A percentile compares a stretch with the other conserved stretches of the same genome.
phyloP scores from a whole-genome alignment of 2,888 invertebrate genomes.

The Sphecodes monilicornis region DNA sequence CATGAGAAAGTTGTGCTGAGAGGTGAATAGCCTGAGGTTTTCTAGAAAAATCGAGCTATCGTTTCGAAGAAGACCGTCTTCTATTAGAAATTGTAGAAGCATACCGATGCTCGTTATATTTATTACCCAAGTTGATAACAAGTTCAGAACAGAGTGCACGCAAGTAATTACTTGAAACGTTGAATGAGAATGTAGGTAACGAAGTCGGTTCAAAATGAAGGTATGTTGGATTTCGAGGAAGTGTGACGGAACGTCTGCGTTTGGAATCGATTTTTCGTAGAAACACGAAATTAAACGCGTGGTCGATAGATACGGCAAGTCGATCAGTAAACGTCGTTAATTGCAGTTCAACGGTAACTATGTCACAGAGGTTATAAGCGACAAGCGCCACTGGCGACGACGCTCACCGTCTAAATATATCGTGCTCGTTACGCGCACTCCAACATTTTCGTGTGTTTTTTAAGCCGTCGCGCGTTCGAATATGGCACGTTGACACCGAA shows the following conservation, averaged over 20 bases:
- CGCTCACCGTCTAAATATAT: constrained; percentile 77
- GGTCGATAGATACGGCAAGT: background rate
- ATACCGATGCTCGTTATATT: background rate
- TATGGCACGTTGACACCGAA: constrained; percentile 33
- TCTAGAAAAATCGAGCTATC: background rate
- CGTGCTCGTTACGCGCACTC: constrained; percentile 68
- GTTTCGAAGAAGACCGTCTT: background rate
- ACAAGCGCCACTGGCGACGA: constrained; percentile 68
- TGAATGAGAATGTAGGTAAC: background rate
- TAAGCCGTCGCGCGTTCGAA: constrained; percentile 34
- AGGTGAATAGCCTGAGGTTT: background rate
- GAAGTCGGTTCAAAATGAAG: background rate
- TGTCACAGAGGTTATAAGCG: constrained; percentile 71
- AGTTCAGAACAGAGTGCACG: background rate
- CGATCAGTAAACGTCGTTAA: constrained; percentile 17
- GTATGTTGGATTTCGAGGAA: background rate
- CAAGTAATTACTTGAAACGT: background rate
- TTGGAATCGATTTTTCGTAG: background rate
- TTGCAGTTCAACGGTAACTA: constrained; percentile 69
- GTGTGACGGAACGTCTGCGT: background rate
- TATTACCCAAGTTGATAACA: background rate
- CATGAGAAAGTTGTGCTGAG: no score
- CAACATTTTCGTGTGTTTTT: constrained; percentile 69
- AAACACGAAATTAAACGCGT: constrained; percentile 12
- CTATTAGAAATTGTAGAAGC: background rate